A percentile compares a stretch with the other conserved stretches of the same genome.
phyloP scores from a whole-genome alignment of 30 jellyfish, hydroid and myxozoan species.

The Hydra vulgaris region DNA sequence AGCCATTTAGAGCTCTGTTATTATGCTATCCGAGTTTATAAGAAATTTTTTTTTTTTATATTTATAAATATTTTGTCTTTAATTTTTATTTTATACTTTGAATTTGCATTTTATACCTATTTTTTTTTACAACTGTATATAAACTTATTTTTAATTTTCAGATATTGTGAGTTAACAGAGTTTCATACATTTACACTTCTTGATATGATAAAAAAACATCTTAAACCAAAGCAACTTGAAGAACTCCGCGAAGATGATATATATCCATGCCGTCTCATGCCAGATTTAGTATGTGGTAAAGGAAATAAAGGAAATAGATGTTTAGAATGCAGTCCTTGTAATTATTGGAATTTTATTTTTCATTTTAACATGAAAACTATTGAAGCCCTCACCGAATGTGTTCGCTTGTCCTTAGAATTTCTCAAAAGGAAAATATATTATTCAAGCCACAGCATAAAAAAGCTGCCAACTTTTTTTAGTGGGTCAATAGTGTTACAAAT shows the following conservation, averaged over 20 bases:
- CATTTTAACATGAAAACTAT: slow-evolving; percentile 51
- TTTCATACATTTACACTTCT: slow-evolving; percentile 47
- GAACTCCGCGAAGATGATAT: slow-evolving; percentile 30
- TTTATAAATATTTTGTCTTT: no score
- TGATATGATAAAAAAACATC: slow-evolving; percentile 41
- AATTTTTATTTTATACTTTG: no score
- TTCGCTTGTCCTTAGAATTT: slow-evolving; percentile 53
- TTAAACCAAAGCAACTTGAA: slow-evolving; percentile 50
- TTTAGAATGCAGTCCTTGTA: slow-evolving; percentile 71
- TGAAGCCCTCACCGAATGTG: slow-evolving; percentile 64
- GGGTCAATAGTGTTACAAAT: slow-evolving; percentile 51
- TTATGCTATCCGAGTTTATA: no score
- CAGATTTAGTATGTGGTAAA: slow-evolving; percentile 37
- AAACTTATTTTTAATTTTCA: background rate
- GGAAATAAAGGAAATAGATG: slow-evolving; percentile 76
- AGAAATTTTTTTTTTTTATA: no score
- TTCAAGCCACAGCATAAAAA: slow-evolving; percentile 39
- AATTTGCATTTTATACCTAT: no score
- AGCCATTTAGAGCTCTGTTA: no score
- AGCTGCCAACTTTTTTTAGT: slow-evolving; percentile 24
- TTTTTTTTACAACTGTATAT: no score
- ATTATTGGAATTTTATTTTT: slow-evolving; percentile 61
- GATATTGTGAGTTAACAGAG: slow-evolving; percentile 49
- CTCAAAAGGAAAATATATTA: slow-evolving; percentile 57
- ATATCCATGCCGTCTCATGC: slow-evolving; percentile 55